These are phyloP conservation scores for Rhopalosiphum padi DNA, from an alignment of 1,140 invertebrate genomes.

Conservation along the genomic window DNA sequence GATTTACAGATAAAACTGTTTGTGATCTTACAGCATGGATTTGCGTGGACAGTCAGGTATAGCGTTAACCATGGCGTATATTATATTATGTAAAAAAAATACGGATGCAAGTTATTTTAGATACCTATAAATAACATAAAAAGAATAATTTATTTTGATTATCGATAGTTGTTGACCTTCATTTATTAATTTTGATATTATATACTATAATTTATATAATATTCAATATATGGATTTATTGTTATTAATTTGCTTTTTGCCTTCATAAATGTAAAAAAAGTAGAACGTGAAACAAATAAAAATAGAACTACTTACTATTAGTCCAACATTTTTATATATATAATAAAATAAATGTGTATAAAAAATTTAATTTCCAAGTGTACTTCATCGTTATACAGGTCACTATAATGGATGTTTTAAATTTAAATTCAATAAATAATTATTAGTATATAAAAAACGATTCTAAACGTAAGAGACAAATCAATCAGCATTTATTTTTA, in stretches of 20 bases:
- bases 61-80: background rate
- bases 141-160: background rate
- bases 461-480: too few relatives aligned
- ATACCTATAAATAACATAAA: background rate
- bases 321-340: background rate
- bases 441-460: too few relatives aligned
- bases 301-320: background rate
- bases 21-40: background rate
- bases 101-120: background rate
- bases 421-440: too few relatives aligned
- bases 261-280: background rate
- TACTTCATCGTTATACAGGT: too few relatives aligned
- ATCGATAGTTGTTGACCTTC: background rate
- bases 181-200: background rate
- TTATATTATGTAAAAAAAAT: constrained; percentile 13
- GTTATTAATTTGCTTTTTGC: background rate
- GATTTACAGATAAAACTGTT: background rate
- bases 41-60: background rate
- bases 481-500: too few relatives aligned
- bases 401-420: too few relatives aligned
- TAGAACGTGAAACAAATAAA: background rate
- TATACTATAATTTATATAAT: background rate
- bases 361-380: too few relatives aligned
- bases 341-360: too few relatives aligned
- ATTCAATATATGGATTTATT: background rate